A percentile compares a stretch with the other conserved stretches of the same genome.
phyloP scores from a whole-genome alignment of 1,140 invertebrate genomes.

The Caenorhabditis latens region DNA sequence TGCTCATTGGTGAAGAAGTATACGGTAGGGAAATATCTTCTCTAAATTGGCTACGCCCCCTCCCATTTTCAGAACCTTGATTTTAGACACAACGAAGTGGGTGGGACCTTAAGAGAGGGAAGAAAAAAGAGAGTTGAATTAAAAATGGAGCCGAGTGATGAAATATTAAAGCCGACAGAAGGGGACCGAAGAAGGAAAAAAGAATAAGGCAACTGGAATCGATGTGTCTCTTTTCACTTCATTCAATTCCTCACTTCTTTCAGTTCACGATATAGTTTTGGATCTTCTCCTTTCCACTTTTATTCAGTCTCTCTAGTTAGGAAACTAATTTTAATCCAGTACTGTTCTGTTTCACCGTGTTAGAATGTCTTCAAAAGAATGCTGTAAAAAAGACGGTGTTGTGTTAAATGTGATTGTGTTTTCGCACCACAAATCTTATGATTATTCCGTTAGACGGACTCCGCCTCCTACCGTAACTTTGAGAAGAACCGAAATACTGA shows the following conservation, averaged over 20 bases:
- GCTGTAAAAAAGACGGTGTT: too few relatives aligned
- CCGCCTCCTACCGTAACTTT: too few relatives aligned
- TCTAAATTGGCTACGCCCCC: not conserved
- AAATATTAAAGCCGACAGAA: constrained; percentile 51
- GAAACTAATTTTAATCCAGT: too few relatives aligned
- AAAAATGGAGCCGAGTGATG: constrained; percentile 54
- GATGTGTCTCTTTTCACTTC: not conserved
- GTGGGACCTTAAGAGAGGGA: not conserved
- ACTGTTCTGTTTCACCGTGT: too few relatives aligned
- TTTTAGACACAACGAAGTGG: constrained; percentile 6
- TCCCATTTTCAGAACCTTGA: constrained; percentile 45
- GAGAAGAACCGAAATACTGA: too few relatives aligned
- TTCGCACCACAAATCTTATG: too few relatives aligned
- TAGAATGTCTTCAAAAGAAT: too few relatives aligned
- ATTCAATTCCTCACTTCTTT: constrained; percentile 9
- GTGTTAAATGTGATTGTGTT: too few relatives aligned
- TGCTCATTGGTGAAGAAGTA: constrained; percentile 13
- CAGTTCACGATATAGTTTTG: not conserved
- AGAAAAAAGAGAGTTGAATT: constrained; percentile 48
- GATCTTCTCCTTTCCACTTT: too few relatives aligned
- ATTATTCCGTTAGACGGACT: too few relatives aligned
- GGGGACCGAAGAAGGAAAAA: not conserved
- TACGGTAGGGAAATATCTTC: not conserved
- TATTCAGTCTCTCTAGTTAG: too few relatives aligned
- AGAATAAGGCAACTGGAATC: constrained; percentile 44